These are phyloP conservation scores for Spicauda simplicius DNA, from an alignment of 2,888 invertebrate genomes.

Conservation along the genomic window DNA sequence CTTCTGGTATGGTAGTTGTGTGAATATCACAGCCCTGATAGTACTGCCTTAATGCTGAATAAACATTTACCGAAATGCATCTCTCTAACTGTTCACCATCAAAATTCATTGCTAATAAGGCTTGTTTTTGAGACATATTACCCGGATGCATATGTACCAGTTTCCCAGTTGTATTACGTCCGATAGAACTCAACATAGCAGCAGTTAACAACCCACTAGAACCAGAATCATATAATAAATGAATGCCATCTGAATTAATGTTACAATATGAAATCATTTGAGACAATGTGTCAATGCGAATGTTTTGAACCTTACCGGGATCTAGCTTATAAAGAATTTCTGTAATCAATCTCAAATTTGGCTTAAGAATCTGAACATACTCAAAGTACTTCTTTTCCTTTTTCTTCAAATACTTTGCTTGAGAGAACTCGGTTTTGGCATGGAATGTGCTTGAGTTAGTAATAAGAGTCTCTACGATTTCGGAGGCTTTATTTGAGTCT, in stretches of 20 bases:
- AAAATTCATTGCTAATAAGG: constrained; percentile 92
- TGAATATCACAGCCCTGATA: constrained; percentile 85
- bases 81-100: constrained; percentile 87
- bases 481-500: constrained; percentile 90
- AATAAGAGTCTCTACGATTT: constrained; percentile 94
- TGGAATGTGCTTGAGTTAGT: constrained; percentile 96
- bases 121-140: constrained; percentile 91
- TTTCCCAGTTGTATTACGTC: constrained; percentile 86
- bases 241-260: constrained; percentile 90
- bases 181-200: constrained; percentile 91
- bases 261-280: constrained; percentile 94
- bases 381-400: constrained; percentile 97
- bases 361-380: constrained; percentile 91
- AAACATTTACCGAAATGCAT: constrained; percentile 90
- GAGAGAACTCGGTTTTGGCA: constrained; percentile 95
- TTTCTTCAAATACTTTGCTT: constrained; percentile 97
- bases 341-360: constrained; percentile 91
- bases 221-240: constrained; percentile 94
- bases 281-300: constrained; percentile 94
- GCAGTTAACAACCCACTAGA: constrained; percentile 94
- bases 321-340: constrained; percentile 94
- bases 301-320: constrained; percentile 89
- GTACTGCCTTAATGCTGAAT: constrained; percentile 88
- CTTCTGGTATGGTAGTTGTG: constrained; percentile 46
- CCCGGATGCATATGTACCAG: constrained; percentile 92